These are phyloP conservation scores for Boloria selene DNA, from an alignment of 2,888 invertebrate species.

Conservation along the genomic window DNA sequence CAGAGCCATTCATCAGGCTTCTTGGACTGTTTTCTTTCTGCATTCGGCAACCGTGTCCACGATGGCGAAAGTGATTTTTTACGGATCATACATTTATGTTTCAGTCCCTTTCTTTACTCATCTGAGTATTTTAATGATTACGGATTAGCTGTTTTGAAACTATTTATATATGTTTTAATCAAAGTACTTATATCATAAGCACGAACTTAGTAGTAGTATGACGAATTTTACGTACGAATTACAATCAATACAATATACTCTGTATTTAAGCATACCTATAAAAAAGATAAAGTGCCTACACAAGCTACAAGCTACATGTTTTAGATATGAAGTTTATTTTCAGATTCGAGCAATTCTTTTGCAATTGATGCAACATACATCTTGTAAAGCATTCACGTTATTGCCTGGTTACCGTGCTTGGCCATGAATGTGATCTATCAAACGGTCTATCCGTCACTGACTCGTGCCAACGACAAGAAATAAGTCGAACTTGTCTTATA, in stretches of 20 bases:
- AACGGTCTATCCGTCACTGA: slow-evolving; percentile 36
- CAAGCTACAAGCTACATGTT: too few relatives aligned
- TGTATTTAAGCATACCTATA: too few relatives aligned
- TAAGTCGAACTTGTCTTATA: slow-evolving; percentile 32
- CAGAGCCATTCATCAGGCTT: slow-evolving; percentile 66
- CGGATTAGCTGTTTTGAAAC: too few relatives aligned
- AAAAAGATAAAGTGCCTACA: background rate
- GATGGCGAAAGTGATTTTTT: slow-evolving; percentile 61
- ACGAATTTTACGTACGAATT: too few relatives aligned
- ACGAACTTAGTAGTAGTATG: too few relatives aligned
- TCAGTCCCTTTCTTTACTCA: slow-evolving; percentile 46
- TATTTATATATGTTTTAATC: too few relatives aligned
- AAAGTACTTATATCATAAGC: too few relatives aligned
- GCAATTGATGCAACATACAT: slow-evolving; percentile 19
- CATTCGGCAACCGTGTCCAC: slow-evolving; percentile 52
- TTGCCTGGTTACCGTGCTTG: slow-evolving; percentile 19
- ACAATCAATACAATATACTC: too few relatives aligned
- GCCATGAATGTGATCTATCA: slow-evolving; percentile 34
- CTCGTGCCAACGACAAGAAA: slow-evolving; percentile 27
- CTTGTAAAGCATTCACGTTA: slow-evolving; percentile 25
- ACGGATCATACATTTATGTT: slow-evolving; percentile 56
- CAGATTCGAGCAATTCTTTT: slow-evolving; percentile 3
- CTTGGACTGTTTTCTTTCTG: slow-evolving; percentile 48
- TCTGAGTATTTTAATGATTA: slow-evolving; percentile 22
- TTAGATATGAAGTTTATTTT: background rate